Evolutionary conservation across 2,888 invertebrate genomes (phyloP), one percentile per base, ranked within the genome.

Genomic region (Glaucopsyche alexis): DNA sequence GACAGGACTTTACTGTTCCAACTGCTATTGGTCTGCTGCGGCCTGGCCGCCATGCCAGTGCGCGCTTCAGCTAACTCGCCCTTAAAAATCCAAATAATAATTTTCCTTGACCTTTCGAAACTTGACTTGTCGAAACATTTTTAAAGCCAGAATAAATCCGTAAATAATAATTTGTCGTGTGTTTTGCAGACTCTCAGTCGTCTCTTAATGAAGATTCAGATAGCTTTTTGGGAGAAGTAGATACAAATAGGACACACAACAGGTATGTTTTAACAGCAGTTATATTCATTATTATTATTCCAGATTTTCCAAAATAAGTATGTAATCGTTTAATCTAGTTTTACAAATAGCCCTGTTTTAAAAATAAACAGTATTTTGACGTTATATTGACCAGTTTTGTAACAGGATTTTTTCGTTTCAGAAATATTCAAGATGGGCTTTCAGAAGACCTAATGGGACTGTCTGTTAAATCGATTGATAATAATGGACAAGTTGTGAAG

Each of bases 171-270:
- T 29, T 60, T 60, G 55, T 55, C 7, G 9, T 19, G 7, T 60
- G 74, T 66, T 76, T 86, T 85, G 6, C 84, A 94, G 94, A 94
- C 82, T 94, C 94, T 11, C 94, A 93, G 81, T 91, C 90, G 75
- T 93, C 94, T 7, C 83, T 94, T 45, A 93, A 93, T 77, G 93
- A 93, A 69, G 93, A 94, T 79, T 91, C 93, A 2, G 93, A 93
- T 76, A 93, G 93, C 78, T 85, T 91, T 71, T 88, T 89, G 50
- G 91, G 86, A 67, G 92, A 92, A 77, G 85, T 82, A 6, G 88
- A 89, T 75, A 81, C 83, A 45, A 84, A 87, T 78, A 84, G 83
- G 50, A 76, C 81, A 47, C 83, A 80, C 70, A 85, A 82, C 81
- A 85, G 86, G 87, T 87, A 78, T 80, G 42, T 55, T 16, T 67